These are phyloP conservation scores for Nezara viridula DNA, from an alignment of 2,888 invertebrate genomes.

Conservation along the genomic window DNA sequence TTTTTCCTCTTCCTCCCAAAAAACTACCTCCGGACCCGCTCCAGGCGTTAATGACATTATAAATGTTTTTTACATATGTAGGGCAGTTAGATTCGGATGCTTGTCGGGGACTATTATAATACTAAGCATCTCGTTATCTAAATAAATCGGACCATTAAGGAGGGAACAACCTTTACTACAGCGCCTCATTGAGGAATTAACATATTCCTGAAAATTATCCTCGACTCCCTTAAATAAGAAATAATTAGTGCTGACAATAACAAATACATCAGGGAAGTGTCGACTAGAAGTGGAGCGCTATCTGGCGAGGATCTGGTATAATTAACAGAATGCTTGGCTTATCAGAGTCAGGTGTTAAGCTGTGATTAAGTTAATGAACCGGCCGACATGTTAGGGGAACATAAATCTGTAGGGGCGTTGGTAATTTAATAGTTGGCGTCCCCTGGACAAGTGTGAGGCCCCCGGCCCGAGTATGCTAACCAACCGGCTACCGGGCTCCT, in stretches of 20 bases:
- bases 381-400: conserved; percentile 17
- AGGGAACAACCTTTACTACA: background rate
- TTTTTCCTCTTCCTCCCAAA: too few species aligned
- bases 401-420: conserved; percentile 14
- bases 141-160: conserved; percentile 38
- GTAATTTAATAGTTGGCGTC: conserved; percentile 45
- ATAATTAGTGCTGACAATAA: conserved; percentile 48
- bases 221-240: conserved; percentile 33
- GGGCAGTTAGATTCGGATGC: conserved; percentile 5
- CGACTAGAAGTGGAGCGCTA: background rate
- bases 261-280: conserved; percentile 41
- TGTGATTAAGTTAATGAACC: conserved; percentile 49
- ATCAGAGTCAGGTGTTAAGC: conserved; percentile 49
- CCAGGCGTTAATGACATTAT: background rate
- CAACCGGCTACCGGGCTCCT: conserved; percentile 18
- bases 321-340: conserved; percentile 32
- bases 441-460: background rate
- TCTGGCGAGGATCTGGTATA: conserved; percentile 33
- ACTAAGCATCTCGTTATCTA: conserved; percentile 22
- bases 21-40: too few species aligned
- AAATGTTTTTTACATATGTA: background rate
- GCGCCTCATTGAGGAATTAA: background rate
- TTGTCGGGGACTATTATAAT: conserved; percentile 9
- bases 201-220: conserved; percentile 40
- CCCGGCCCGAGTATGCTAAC: background rate